These are phyloP conservation scores for Bicyclus anynana DNA, from an alignment of 1,140 invertebrate species.

Conservation along the genomic window DNA sequence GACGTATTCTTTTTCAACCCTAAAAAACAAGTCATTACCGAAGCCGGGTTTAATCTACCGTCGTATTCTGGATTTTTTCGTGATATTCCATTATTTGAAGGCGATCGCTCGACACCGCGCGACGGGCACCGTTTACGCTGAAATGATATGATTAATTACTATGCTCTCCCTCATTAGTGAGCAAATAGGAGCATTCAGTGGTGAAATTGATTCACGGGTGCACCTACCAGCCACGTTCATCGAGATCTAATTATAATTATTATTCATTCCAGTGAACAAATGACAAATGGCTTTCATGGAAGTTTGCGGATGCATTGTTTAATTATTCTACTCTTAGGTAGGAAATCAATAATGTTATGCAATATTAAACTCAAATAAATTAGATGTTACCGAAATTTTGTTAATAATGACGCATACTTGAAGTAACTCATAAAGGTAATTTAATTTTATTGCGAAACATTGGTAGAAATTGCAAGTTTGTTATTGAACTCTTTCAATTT, in stretches of 20 bases:
- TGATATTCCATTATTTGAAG: slow-evolving; percentile 66
- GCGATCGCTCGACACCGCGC: slow-evolving; percentile 55
- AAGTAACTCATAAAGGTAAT: too few relatives aligned
- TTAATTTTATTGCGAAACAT: too few relatives aligned
- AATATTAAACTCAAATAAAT: too few relatives aligned
- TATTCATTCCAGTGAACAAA: slow-evolving; percentile 53
- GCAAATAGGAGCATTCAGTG: slow-evolving; percentile 66
- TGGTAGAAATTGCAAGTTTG: too few relatives aligned
- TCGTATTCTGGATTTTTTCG: slow-evolving; percentile 65
- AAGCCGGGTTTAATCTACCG: slow-evolving; percentile 69
- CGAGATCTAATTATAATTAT: slow-evolving; percentile 68
- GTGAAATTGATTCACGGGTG: slow-evolving; percentile 71
- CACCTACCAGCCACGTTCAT: slow-evolving; percentile 43
- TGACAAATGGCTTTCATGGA: slow-evolving; percentile 27
- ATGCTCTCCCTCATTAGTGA: slow-evolving; percentile 69
- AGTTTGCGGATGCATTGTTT: slow-evolving; percentile 19
- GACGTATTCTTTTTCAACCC: slow-evolving; percentile 73
- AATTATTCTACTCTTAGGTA: slow-evolving; percentile 20
- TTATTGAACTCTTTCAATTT: too few relatives aligned
- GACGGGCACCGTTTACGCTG: slow-evolving; percentile 60
- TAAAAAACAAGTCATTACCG: slow-evolving; percentile 76
- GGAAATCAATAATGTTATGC: not conserved
- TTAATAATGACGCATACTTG: too few relatives aligned
- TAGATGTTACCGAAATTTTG: too few relatives aligned
- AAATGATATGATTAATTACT: slow-evolving; percentile 76